Evolutionary conservation across 2,113 vertebrate genomes (phyloP).

Genomic region (Myrmophylax atrothorax): DNA sequence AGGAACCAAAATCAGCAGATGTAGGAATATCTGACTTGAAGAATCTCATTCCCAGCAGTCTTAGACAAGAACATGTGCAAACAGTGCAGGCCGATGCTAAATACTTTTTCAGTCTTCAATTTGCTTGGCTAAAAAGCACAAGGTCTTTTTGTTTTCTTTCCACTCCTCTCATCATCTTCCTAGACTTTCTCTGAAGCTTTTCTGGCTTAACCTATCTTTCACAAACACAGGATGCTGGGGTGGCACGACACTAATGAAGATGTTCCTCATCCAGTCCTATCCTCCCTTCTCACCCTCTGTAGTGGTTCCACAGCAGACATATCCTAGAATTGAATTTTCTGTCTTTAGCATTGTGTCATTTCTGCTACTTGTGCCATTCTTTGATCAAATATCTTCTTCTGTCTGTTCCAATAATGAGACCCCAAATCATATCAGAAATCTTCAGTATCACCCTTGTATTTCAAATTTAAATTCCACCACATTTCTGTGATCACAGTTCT

Average conservation of each 20-base stretch:
- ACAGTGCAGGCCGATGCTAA: background rate
- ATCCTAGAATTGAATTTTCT: background rate
- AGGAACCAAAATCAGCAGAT: conserved; percentile 27
- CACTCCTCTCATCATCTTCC: background rate
- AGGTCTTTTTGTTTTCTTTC: background rate
- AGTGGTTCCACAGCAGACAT: background rate
- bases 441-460: background rate
- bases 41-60: background rate
- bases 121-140: background rate
- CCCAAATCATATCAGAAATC: background rate
- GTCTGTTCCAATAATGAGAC: background rate
- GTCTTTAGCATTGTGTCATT: background rate
- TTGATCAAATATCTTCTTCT: background rate
- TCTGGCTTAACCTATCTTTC: background rate
- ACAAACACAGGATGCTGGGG: background rate
- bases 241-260: background rate
- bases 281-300: background rate
- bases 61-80: background rate
- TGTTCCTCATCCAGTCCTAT: background rate
- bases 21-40: conserved; percentile 11
- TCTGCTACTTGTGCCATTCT: background rate
- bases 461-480: background rate
- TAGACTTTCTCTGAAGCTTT: background rate
- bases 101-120: background rate
- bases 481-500: background rate